These are phyloP conservation scores for Rhabdophis nuchalis DNA, from an alignment of 2,797 vertebrate genomes.

Conservation along the genomic window DNA sequence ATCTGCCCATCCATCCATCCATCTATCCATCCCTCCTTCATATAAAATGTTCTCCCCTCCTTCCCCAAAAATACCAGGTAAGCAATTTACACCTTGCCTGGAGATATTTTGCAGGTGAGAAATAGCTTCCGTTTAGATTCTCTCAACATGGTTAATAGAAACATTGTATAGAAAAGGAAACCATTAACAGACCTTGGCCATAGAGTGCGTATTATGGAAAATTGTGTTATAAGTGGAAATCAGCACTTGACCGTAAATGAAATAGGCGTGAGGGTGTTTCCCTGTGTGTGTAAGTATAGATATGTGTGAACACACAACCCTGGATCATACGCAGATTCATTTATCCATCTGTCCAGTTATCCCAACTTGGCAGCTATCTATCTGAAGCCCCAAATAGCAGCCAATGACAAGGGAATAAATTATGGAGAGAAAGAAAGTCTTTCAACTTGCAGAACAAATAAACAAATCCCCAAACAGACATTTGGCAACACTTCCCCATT, in stretches of 20 bases:
- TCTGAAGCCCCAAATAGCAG: background rate
- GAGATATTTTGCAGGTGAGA: background rate
- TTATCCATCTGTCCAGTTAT: background rate
- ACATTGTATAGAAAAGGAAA: background rate
- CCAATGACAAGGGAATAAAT: background rate
- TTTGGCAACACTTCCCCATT: background rate
- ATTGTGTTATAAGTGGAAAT: background rate
- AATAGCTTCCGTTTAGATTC: background rate
- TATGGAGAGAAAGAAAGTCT: background rate
- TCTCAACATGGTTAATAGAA: background rate
- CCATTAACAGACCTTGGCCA: background rate
- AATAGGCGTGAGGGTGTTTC: background rate
- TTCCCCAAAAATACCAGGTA: background rate
- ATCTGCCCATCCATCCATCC: background rate
- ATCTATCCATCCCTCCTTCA: background rate
- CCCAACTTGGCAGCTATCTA: background rate
- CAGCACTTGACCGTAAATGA: background rate
- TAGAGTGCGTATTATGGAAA: background rate
- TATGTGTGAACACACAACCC: background rate
- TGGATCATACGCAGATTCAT: background rate
- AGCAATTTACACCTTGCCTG: background rate
- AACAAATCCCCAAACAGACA: background rate
- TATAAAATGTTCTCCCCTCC: background rate
- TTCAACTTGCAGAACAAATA: background rate
- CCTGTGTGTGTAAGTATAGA: background rate